Base-by-base conservation (phyloP, 2,888 invertebrate species). In the Sepioteuthis lessoniana region DNA sequence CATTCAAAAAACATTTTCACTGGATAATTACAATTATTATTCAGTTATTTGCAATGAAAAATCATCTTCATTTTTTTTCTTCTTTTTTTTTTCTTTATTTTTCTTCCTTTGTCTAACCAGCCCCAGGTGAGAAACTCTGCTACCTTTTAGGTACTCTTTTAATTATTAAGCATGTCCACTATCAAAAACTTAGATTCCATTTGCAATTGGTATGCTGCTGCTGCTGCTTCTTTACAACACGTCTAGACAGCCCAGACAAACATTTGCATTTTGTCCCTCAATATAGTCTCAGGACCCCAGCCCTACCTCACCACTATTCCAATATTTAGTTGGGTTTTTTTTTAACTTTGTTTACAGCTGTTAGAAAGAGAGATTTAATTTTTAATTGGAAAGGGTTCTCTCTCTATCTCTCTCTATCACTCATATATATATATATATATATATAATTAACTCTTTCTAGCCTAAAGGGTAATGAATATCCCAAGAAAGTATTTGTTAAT, bases 121-220 rank as follows among this genome's bases (percentile, higher is more conserved):
- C 46, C 92, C 92, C 92, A 92, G 92, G 92, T 92, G 92, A 92
- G 92, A 92, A 92, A 47, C 46, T 47, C 92, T 35, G 35, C 46
- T 47, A 92, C 47, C 92, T 76, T 76, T 76, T 76, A 76, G 76
- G 76, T 76, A 31, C 47, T n/a, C 47, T 92, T 92, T 92, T 92
- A 47, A 92, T 47, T 42, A 25, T 31, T 92, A 92, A 92, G 92
- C 92, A 92, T 92, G 92, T 31, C 92, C 19, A 42, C 92, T 46
- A 42, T 31, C 42, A 42, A 42, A 47, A 92, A 42, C 92, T 42
- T 92, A 92, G 92, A 92, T 31, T 92, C 46, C 92, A 92, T 37
- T 76, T 92, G 92, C 92, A 46, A 92, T 92, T 47, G 92, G 92
- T 92, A 92, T 92, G 92, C 92, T 92, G 46, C 46, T 47, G 92